Percentiles rank a stretch among this genome's conserved stretches.
Evolutionary conservation across 1,140 invertebrate genomes (phyloP).

Genomic region (Vanessa tameamea): DNA sequence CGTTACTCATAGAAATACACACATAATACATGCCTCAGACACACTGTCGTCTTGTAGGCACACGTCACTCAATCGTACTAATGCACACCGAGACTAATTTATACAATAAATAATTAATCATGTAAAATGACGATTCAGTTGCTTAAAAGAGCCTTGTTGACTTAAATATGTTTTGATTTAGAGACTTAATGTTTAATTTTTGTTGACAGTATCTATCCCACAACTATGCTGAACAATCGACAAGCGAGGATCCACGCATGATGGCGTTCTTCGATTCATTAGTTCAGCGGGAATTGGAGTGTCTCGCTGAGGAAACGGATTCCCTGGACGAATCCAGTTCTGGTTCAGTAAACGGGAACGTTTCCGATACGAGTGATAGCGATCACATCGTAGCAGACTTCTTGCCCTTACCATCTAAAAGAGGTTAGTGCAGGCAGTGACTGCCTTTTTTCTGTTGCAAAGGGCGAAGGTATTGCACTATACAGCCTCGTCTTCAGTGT

Average conservation of each 20-base stretch:
- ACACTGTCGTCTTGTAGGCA: too few relatives aligned
- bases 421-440: conserved; percentile 46
- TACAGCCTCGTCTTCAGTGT: too few relatives aligned
- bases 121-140: too few relatives aligned
- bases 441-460: too few relatives aligned
- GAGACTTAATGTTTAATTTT: background rate
- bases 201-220: conserved; percentile 85
- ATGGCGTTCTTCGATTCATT: conserved; percentile 98
- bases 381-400: conserved; percentile 66
- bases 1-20: too few relatives aligned
- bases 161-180: background rate
- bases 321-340: conserved; percentile 70
- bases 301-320: conserved; percentile 82
- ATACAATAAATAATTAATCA: too few relatives aligned
- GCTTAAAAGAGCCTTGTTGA: background rate
- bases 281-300: conserved; percentile 94
- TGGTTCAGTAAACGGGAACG: conserved; percentile 37
- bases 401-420: conserved; percentile 61
- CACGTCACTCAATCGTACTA: too few relatives aligned
- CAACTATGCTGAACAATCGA: conserved; percentile 91
- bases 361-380: conserved; percentile 68
- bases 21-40: too few relatives aligned
- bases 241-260: conserved; percentile 95
- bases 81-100: too few relatives aligned
- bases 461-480: too few relatives aligned